phyloP scores from a whole-genome alignment of 2,113 vertebrate species.

The Nothoprocta perdicaria region DNA sequence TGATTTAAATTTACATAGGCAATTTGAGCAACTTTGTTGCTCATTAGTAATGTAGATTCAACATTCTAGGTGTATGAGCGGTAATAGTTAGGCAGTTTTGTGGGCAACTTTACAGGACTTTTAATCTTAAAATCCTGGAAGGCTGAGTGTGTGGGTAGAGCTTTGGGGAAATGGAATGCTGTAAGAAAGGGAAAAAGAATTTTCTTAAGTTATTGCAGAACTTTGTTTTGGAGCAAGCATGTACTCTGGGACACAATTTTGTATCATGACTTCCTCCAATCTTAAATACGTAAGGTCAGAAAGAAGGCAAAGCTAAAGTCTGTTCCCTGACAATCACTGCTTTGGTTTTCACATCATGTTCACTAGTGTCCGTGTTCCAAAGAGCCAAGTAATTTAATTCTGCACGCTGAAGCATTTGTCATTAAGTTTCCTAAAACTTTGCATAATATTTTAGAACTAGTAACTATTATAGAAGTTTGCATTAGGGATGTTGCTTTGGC shows the following conservation, averaged over 20 bases:
- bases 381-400: not conserved
- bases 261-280: not conserved
- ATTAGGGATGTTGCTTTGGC: not conserved
- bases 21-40: not conserved
- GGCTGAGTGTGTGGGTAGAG: not conserved
- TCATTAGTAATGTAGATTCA: not conserved
- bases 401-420: not conserved
- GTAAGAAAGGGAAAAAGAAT: not conserved
- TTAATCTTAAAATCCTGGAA: not conserved
- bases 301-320: not conserved
- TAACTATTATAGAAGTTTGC: not conserved
- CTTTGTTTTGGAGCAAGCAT: not conserved
- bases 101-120: not conserved
- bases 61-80: not conserved
- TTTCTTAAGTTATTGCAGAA: not conserved
- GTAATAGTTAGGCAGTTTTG: not conserved
- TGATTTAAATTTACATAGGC: not conserved
- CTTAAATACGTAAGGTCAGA: fast-evolving
- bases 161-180: fast-evolving
- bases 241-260: not conserved
- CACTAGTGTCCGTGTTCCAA: fast-evolving
- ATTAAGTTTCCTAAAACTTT: not conserved
- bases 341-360: not conserved
- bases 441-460: not conserved
- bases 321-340: not conserved